Base-by-base conservation (phyloP, 2,888 invertebrate genomes). In the Saturnia pavonia region DNA sequence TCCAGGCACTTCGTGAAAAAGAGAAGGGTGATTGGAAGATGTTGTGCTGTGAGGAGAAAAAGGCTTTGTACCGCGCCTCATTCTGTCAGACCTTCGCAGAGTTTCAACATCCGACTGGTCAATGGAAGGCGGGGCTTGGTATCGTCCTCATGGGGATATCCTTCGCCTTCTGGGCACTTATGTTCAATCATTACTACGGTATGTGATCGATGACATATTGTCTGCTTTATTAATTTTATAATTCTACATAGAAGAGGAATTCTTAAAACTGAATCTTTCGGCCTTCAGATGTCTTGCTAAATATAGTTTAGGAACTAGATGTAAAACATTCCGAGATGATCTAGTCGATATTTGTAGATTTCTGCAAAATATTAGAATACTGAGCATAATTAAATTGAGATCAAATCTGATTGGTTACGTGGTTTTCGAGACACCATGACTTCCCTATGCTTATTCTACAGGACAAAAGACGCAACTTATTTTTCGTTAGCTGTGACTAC, bases 21-120 rank as follows among this genome's bases (percentile, higher is more conserved):
- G 99, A 99, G 87, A 97, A 96, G 84, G 97, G 97, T 19, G 98
- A 99, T 86, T 99, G 99, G 99, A 97, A 96, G 78, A 96, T 96
- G 79, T 91, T 99, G 6, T 95, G 97, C 22, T 88, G 97, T n/a
- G 97, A 97, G 66, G 99, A 99, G 79, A 99, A 99, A 93, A 99
- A 99, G 91, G 94, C 95, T 0, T 89, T 99, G 66, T 99, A 99
- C 94, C 96, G 99, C 70, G 96, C 97, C 3, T 98, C 98, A 73
- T 99, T 98, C 91, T 97, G 99, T 83, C 97, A 98, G 87, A 99
- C 99, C 7, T 98, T 97, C 85, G 91, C 97, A 0, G 99, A 99
- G 94, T 96, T 99, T 88, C 92, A 96, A 72, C 96, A 97, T 0
- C 96, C 97, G 4, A 96, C 96, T 19, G 98, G 98, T 22, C 95